Evolutionary conservation across 2,797 vertebrate genomes (phyloP), one percentile per base, ranked within the genome.

Genomic region (Psittacula echo): DNA sequence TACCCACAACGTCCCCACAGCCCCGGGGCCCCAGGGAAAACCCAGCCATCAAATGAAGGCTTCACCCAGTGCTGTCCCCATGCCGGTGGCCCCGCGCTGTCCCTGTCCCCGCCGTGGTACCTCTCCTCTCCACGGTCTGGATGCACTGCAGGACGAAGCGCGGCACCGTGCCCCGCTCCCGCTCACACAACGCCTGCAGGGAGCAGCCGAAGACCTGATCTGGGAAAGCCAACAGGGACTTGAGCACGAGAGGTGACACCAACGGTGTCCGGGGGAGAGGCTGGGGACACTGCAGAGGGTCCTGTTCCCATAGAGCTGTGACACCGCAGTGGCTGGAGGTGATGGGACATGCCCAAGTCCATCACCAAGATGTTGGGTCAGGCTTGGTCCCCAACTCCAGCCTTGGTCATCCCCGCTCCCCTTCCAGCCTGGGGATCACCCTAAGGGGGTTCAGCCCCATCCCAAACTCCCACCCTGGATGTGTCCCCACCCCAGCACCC

Each of bases 121-220:
- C 99, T 98, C 99, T 98, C 89, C 97, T 98, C 96, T 99, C 99
- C 83, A 99, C 98, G 0, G 98, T 89, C 90, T 91, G 96, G 96
- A 99, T 98, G 94, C 99, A 99, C 78, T 99, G 99, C 94, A 98
- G 98, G 75, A 99, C 97, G 11, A 99, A 99, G 48, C 67, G 97
- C 0, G 99, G 99, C 41, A 99, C 97, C 0, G 95, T 98, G 53
- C 93, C 82, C 94, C 97, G 98, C 83, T 99, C 99, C 16, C 99
- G 91, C 84, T 98, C 98, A 4, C 99, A 99, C 71, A 99, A 97
- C 1, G 81, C 97, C 67, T 98, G 98, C 96, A 99, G 97, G 11
- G 98, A 96, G 65, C 99, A 99, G 78, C 99, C 99, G 5, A 99
- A 99, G 66, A 99, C 98, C 78, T 98, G 99, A 50, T 99, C 99